These are phyloP conservation scores for Lycocerus yunnanus DNA, from an alignment of 2,888 invertebrate genomes.

Conservation along the genomic window DNA sequence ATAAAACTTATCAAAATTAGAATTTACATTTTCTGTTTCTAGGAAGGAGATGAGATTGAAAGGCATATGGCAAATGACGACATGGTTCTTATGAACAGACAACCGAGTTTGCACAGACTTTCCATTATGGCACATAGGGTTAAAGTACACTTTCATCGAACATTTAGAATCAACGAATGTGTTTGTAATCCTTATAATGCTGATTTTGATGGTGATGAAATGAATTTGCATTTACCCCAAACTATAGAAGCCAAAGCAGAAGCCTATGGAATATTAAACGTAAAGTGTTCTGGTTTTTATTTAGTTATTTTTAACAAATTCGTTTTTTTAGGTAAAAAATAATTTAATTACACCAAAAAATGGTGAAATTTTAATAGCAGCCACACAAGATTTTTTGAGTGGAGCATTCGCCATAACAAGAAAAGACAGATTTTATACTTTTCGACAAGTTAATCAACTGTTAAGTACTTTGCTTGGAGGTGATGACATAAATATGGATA, in stretches of 20 bases:
- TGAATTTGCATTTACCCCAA: slow-evolving; percentile 98
- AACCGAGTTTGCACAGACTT: slow-evolving; percentile 97
- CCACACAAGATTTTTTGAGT: slow-evolving; percentile 98
- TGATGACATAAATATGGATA: slow-evolving; percentile 69
- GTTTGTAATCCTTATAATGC: slow-evolving; percentile 99
- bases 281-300: not conserved
- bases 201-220: slow-evolving; percentile 99
- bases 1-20: not conserved
- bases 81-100: slow-evolving; percentile 97
- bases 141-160: slow-evolving; percentile 81
- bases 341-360: slow-evolving; percentile 98
- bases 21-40: not conserved
- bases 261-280: slow-evolving; percentile 68
- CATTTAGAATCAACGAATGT: slow-evolving; percentile 97
- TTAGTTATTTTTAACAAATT: not conserved
- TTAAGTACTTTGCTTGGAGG: slow-evolving; percentile 81
- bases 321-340: slow-evolving; percentile 46
- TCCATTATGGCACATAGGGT: slow-evolving; percentile 97
- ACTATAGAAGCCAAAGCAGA: slow-evolving; percentile 98
- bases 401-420: slow-evolving; percentile 94
- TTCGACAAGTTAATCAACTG: slow-evolving; percentile 78
- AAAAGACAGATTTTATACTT: slow-evolving; percentile 89
- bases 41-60: slow-evolving; percentile 90
- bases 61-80: slow-evolving; percentile 93
- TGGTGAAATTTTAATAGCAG: slow-evolving; percentile 96